phyloP scores from a whole-genome alignment of 2,113 vertebrate genomes.

The Rhineura floridana region DNA sequence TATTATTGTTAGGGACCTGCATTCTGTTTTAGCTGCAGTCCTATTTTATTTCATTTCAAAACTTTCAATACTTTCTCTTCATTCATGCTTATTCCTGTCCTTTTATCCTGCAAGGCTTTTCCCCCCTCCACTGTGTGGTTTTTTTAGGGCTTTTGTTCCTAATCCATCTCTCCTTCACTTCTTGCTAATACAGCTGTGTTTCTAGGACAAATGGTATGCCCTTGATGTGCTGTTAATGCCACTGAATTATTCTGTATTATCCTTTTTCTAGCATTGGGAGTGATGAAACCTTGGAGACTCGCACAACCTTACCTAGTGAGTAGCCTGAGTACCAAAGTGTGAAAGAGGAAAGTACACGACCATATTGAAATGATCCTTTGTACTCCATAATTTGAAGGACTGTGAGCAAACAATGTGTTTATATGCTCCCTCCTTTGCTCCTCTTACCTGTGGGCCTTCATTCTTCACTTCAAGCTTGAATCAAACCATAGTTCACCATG shows the following conservation, averaged over 20 bases:
- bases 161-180: background rate
- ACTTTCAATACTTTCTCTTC: constrained; percentile 35
- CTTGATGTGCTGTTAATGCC: constrained; percentile 28
- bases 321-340: constrained; percentile 30
- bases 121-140: background rate
- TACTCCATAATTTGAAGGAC: background rate
- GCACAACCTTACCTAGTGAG: constrained; percentile 93
- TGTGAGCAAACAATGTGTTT: background rate
- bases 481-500: background rate
- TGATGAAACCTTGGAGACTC: constrained; percentile 81
- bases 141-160: background rate
- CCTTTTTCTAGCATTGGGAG: constrained; percentile 84
- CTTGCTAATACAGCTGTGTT: constrained; percentile 18
- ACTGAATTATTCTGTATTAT: constrained; percentile 44
- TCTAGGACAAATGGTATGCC: constrained; percentile 29
- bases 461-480: background rate
- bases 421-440: background rate
- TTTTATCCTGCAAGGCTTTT: constrained; percentile 7
- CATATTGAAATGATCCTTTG: background rate
- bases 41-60: constrained; percentile 26
- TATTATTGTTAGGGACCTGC: background rate
- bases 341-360: background rate
- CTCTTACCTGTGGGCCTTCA: background rate
- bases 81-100: constrained; percentile 16
- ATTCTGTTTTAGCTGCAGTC: background rate